Percentiles rank a stretch among this genome's conserved stretches.
Conservation (phyloP, 2,797 vertebrate species). For the Phyllotis vaccarum region DNA sequence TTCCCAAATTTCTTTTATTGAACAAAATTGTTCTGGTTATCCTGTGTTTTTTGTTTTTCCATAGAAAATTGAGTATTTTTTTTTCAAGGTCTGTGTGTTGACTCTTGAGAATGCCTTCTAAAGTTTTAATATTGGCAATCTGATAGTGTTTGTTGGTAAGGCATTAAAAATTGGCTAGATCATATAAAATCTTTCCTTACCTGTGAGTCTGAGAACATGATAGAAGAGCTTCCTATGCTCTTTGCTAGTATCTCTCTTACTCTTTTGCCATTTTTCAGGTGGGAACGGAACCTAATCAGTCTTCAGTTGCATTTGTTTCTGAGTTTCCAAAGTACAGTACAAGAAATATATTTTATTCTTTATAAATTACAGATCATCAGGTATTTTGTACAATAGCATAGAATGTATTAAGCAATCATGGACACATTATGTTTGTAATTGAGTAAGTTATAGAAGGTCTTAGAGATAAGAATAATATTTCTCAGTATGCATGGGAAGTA, state of each 20-base stretch:
- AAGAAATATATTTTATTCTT: not conserved
- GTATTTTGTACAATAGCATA: not conserved
- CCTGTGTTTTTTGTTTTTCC: too few species aligned
- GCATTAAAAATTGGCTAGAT: not conserved
- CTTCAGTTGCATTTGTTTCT: not conserved
- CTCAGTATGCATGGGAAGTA: not conserved
- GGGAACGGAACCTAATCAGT: not conserved
- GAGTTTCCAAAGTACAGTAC: not conserved
- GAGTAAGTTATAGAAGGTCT: not conserved
- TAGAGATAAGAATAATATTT: not conserved
- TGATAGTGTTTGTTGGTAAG: not conserved
- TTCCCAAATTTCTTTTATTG: too few species aligned
- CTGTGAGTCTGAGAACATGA: not conserved
- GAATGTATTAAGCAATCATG: not conserved
- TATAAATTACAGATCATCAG: not conserved
- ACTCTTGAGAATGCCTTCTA: not conserved
- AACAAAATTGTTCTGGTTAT: too few species aligned
- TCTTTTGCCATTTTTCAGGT: not conserved
- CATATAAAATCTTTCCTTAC: not conserved
- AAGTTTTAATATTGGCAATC: not conserved
- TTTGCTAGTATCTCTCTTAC: not conserved
- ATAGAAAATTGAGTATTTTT: too few species aligned
- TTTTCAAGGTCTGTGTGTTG: not conserved
- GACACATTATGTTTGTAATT: not conserved
- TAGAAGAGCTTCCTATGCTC: not conserved